A percentile compares a stretch with the other conserved stretches of the same genome.
Conservation (phyloP, 2,113 vertebrate species). For the Elachura formosa region DNA sequence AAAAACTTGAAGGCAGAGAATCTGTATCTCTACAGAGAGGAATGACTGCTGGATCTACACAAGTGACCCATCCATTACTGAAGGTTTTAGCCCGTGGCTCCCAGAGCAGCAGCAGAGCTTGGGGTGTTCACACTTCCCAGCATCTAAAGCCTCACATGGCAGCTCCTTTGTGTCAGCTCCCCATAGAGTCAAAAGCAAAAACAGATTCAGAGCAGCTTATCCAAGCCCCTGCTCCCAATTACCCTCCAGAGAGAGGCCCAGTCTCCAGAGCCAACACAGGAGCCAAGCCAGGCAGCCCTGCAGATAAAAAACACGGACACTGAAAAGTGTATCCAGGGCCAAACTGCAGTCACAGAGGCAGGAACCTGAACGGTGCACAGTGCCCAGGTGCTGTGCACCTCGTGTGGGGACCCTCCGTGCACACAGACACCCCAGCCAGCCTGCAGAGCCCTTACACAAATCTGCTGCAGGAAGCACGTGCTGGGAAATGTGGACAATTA, state of each 20-base stretch:
- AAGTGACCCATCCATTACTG: rapidly evolving
- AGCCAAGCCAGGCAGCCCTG: not conserved
- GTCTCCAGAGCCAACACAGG: not conserved
- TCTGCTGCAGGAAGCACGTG: not conserved
- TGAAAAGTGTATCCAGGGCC: not conserved
- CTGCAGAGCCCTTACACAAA: not conserved
- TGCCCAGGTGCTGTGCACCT: rapidly evolving
- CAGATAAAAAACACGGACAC: not conserved
- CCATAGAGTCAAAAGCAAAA: not conserved
- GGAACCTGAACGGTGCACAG: not conserved
- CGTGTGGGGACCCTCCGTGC: not conserved
- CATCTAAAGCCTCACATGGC: not conserved
- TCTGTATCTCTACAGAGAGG: not conserved
- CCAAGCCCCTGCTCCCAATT: not conserved
- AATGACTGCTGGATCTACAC: not conserved
- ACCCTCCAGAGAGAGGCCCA: not conserved
- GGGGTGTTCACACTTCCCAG: not conserved
- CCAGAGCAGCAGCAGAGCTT: not conserved
- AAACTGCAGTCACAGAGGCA: not conserved
- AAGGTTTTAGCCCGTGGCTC: not conserved
- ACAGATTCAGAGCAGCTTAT: not conserved
- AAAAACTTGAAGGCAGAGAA: not conserved
- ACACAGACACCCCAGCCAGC: not conserved
- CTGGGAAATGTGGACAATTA: constrained; percentile 38
- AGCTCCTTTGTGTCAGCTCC: not conserved